These are phyloP conservation scores for Dreissena rostriformis DNA, from an alignment of 1,140 invertebrate species.

Conservation along the genomic window DNA sequence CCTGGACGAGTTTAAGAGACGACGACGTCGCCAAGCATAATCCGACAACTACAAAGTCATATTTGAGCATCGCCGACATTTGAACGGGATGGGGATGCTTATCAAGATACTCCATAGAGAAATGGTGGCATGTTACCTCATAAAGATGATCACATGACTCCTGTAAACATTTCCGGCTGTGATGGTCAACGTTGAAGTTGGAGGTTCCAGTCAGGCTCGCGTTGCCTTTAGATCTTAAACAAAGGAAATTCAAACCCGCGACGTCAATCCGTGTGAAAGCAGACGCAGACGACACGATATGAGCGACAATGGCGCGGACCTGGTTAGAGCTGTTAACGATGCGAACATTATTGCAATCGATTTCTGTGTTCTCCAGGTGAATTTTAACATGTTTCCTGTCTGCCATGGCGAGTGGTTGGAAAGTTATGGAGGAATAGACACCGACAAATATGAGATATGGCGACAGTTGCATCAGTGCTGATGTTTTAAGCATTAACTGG, in stretches of 20 bases:
- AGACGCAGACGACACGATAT: conserved; percentile 11
- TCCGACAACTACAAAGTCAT: conserved; percentile 10
- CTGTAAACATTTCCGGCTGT: too few relatives aligned
- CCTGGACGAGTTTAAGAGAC: neutral
- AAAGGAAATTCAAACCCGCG: conserved; percentile 19
- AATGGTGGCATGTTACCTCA: too few relatives aligned
- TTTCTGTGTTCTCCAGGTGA: too few relatives aligned
- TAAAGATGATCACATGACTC: too few relatives aligned
- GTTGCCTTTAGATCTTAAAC: conserved; percentile 9
- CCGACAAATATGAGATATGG: conserved; percentile 22
- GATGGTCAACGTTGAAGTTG: too few relatives aligned
- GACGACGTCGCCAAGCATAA: neutral
- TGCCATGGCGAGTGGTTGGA: neutral
- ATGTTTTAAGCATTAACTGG: conserved; percentile 8
- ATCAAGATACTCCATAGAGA: too few relatives aligned
- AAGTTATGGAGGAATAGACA: conserved; percentile 30
- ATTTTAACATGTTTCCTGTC: too few relatives aligned
- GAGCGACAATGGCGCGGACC: conserved; percentile 7
- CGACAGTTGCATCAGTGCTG: conserved; percentile 6
- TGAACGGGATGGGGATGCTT: conserved; percentile 7
- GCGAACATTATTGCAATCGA: neutral
- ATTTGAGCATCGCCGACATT: conserved; percentile 28
- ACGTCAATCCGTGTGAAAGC: conserved; percentile 13
- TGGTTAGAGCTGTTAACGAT: neutral
- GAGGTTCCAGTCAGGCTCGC: too few relatives aligned